Evolutionary conservation across 2,888 invertebrate genomes (phyloP).

Genomic region (Brachylomia viminalis): DNA sequence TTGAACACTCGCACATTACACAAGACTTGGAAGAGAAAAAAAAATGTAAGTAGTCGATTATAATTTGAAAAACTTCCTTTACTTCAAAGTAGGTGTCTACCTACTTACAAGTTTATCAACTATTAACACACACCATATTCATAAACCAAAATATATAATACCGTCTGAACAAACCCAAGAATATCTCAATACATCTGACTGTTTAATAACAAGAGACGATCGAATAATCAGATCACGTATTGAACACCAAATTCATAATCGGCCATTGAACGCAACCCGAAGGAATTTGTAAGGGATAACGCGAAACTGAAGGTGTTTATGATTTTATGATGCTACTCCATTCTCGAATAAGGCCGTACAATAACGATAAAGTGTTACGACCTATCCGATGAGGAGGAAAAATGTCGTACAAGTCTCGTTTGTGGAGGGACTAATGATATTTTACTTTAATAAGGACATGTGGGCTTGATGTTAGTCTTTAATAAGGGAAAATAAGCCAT

Average conservation of each 20-base stretch:
- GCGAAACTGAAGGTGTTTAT: constrained; percentile 82
- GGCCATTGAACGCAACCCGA: constrained; percentile 74
- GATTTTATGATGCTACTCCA: constrained; percentile 84
- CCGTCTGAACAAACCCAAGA: constrained; percentile 26
- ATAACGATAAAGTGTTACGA: constrained; percentile 86
- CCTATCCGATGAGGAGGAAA: constrained; percentile 76
- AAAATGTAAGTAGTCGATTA: not conserved
- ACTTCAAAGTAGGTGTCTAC: not conserved
- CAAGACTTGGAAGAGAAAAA: too few relatives aligned
- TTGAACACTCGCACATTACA: not conserved
- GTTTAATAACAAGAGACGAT: constrained; percentile 70
- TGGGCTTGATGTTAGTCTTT: constrained; percentile 65
- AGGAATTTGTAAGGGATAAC: constrained; percentile 81
- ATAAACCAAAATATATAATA: constrained; percentile 9
- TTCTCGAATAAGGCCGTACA: constrained; percentile 84
- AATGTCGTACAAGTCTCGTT: constrained; percentile 76
- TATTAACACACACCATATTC: not conserved
- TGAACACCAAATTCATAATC: constrained; percentile 82
- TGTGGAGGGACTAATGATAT: constrained; percentile 77
- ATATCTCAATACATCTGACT: constrained; percentile 57
- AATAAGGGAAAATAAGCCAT: constrained; percentile 51
- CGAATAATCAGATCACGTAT: constrained; percentile 75
- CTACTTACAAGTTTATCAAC: constrained; percentile 1
- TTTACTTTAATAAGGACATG: constrained; percentile 76
- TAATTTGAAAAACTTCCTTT: not conserved